Evolutionary conservation across 2,797 vertebrate species (phyloP), one percentile per base, ranked within the genome.

Genomic region (Eulemur albifrons): DNA sequence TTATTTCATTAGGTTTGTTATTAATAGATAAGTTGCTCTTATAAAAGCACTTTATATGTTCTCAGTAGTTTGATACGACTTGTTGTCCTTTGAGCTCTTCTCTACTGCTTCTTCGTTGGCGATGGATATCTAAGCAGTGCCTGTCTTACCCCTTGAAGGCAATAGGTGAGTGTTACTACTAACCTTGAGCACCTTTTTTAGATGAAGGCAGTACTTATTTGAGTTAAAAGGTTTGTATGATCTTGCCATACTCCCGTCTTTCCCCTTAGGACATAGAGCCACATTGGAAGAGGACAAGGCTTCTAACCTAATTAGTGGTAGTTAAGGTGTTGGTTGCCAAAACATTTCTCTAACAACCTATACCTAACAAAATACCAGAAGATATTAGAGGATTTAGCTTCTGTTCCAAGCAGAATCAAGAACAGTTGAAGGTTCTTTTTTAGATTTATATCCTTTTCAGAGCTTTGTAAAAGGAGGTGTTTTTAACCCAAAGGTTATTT

Each of bases 1-100:
- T 96, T 97, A 75, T 96, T 97, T 87, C 86, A 96, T 61, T 81
- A 63, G 76, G 76, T 94, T 95, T 91, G 79, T 91, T 96, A 59
- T 25, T 59, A 59, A 59, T 59, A 95, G 85, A 63, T 93, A 95
- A 89, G 57, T 96, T 97, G 89, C 45, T 97, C 20, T 94, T 96
- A 27, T 97, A 86, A 95, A 96, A 96, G 63, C 43, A 76, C 15
- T 52, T 86, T 4, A 32, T 79, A 21, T 82, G n/a, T 61, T 96
- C 89, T 73, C 50, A 82, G 80, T 65, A n/a, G 23, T 59, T 80
- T 90, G 70, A 91, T 91, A 73, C 32, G 87, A 84, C 35, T 32
- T 95, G 73, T 63, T 77, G 43, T 48, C 32, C 30, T 79, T 89
- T 86, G 83, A 92, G 17, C 20, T 82, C 18, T 73, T 38, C 40